Base-by-base conservation (phyloP, 23 tunicate genomes). In the Ascidia mentula region DNA sequence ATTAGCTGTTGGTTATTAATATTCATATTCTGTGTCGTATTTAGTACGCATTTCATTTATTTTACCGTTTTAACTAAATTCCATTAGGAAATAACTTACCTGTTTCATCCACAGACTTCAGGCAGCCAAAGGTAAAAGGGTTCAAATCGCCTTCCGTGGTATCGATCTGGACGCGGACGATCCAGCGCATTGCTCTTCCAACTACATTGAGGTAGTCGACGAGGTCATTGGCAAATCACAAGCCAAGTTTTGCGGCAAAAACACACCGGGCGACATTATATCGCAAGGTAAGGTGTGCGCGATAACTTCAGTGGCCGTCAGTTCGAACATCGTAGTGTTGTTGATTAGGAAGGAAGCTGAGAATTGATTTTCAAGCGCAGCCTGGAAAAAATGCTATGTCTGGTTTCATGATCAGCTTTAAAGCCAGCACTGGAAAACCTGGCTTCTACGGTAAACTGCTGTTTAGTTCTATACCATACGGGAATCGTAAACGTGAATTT, bases 281-380 rank as follows among this genome's bases (percentile, higher is more conserved):
- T 91, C 97, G 13, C 71, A 74, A 39, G 88, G 97, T 91, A 72
- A 18, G 70, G 38, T 45, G 17, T 36, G 15, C 30, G 12, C 12
- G n/a, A 1, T 36, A 8, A 1, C 65, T 9, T 53, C 65, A 3
- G 65, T 26, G 28, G 53, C 12, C 53, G 53, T 12, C 53, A 42
- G 8, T 75, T 40, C 15, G 15, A 38, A 40, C 69, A 38, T 36
- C 38, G 0, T 7, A 31, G n/a, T 79, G 18, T 78, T 69, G 65
- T 53, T 53, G 65, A 28, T 9, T 38, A 90, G 96, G 87, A 24
- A 69, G 69, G 31, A 80, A 34, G 78, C 13, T 91, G 3, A 71
- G 97, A 60, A 82, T 91, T 28, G 97, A 91, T 81, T 91, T 91
- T 79, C 97, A 91, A 77, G 80, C 74, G 26, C 92, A 91, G 37